Base-by-base conservation (phyloP, 1,140 invertebrate species). In the Drosophila ananassae region DNA sequence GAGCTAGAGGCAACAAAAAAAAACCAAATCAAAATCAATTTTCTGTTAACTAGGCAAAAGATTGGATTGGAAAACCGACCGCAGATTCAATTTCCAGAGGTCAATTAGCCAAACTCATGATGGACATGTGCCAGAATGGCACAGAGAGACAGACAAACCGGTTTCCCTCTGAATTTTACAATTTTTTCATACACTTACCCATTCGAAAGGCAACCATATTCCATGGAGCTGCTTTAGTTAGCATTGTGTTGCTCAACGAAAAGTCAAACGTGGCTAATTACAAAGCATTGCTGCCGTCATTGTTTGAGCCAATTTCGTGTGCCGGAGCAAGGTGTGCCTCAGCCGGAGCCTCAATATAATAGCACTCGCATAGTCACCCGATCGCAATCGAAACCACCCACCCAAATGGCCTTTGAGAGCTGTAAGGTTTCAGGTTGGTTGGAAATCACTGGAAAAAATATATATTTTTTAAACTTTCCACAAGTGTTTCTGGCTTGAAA, bases 51-150 rank as follows among this genome's bases (percentile, higher is more conserved):
- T 58, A 37, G 76, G 55, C 72, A 61, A 63, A 52, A 67, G 71
- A 73, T 58, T 71, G 79, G 64, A 51, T 75, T 64, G 57, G 73
- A 82, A 79, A 79, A 68, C 62, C 53, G 63, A 84, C 81, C 80
- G 80, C 80, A 84, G 60, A 80, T 84, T 84, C 77, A 84, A 84
- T 84, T 84, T 84, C 69, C 68, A 84, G 83, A 85, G 80, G 80
- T 84, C 80, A 84, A 84, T 85, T 80, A 84, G 77, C 71, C 69
- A 67, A 75, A 30, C 75, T 68, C 67, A 76, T 76, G 73, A 75
- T 48, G 73, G 72, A 75, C 72, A 75, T 74, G 73, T 75, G 60
- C 32, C 13, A 57, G 24, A 24, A 21, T 10, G 41, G 39, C 9
- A 10, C 21, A 2, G 21, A 25, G 7, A 28, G 4, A 2, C 39